Evolutionary conservation across 2,797 vertebrate species (phyloP).

Genomic region (Takifugu ocellatus): DNA sequence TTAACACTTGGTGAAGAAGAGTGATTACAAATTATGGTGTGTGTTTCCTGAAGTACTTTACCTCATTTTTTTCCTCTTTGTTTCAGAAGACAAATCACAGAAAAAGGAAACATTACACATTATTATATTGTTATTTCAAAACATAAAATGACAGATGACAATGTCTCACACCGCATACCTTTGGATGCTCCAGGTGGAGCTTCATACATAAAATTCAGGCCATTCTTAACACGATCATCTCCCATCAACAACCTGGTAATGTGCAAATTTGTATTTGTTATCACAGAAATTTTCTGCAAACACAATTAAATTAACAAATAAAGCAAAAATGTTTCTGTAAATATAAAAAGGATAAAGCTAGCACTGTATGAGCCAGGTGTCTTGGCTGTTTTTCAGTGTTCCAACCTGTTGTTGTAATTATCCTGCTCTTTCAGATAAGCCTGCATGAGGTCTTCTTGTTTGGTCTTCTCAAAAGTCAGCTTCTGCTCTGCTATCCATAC

Average conservation of each 20-base stretch:
- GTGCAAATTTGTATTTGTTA: slow-evolving; percentile 5
- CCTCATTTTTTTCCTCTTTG: slow-evolving; percentile 80
- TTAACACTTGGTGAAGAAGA: neutral
- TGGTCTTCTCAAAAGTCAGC: slow-evolving; percentile 93
- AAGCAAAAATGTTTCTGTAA: neutral
- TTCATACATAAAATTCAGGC: slow-evolving; percentile 99
- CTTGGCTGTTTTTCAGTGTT: neutral
- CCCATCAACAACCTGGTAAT: slow-evolving; percentile 88
- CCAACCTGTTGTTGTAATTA: slow-evolving; percentile 93
- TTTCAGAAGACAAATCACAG: slow-evolving; percentile 6
- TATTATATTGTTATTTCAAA: neutral
- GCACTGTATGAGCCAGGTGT: neutral
- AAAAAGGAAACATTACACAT: slow-evolving; percentile 1
- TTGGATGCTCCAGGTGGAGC: slow-evolving; percentile 96
- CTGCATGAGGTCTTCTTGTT: slow-evolving; percentile 97
- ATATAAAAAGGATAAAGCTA: neutral
- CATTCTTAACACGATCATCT: slow-evolving; percentile 97
- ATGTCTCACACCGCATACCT: slow-evolving; percentile 71
- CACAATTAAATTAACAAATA: neutral
- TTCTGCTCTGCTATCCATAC: slow-evolving; percentile 99
- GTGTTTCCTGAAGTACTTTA: slow-evolving; percentile 35
- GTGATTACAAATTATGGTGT: neutral
- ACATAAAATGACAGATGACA: neutral
- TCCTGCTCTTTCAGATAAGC: slow-evolving; percentile 98
- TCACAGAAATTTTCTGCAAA: neutral